These are phyloP conservation scores for Tachystola acroxantha DNA, from an alignment of 2,888 invertebrate genomes.

Conservation along the genomic window DNA sequence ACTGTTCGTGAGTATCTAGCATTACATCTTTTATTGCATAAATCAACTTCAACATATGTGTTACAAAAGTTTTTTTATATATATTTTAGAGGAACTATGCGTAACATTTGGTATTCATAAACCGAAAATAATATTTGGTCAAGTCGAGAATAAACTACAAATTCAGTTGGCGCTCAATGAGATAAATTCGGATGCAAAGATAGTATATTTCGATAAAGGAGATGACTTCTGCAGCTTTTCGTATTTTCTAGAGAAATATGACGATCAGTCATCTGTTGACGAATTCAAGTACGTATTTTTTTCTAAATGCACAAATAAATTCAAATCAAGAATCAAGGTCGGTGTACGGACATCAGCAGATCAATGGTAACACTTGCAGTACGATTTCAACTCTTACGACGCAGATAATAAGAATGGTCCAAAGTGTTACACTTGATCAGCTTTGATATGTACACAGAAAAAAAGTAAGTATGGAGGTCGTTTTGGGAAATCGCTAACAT, in stretches of 20 bases:
- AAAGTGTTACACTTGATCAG: too few relatives aligned
- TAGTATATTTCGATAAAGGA: slow-evolving; percentile 39
- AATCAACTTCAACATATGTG: too few relatives aligned
- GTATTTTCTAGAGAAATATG: slow-evolving; percentile 31
- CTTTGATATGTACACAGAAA: too few relatives aligned
- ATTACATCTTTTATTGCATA: too few relatives aligned
- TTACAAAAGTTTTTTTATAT: too few relatives aligned
- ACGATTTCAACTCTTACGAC: too few relatives aligned
- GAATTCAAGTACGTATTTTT: slow-evolving; percentile 33
- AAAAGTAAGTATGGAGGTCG: too few relatives aligned
- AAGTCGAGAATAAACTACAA: slow-evolving; percentile 33
- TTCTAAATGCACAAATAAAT: too few relatives aligned
- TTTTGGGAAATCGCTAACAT: too few relatives aligned
- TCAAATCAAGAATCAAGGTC: background rate
- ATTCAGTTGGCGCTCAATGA: slow-evolving; percentile 35
- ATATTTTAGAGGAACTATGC: slow-evolving; percentile 35
- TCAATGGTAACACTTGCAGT: too few relatives aligned
- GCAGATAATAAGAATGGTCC: too few relatives aligned
- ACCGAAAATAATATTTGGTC: slow-evolving; percentile 44
- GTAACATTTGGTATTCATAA: slow-evolving; percentile 25
- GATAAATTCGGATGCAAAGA: slow-evolving; percentile 25
- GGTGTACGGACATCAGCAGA: too few relatives aligned
- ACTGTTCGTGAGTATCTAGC: slow-evolving; percentile 38
- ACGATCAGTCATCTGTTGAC: slow-evolving; percentile 20
- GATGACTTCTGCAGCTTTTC: slow-evolving; percentile 30